phyloP scores from a whole-genome alignment of 2,888 invertebrate genomes.

The Erebia epiphron region DNA sequence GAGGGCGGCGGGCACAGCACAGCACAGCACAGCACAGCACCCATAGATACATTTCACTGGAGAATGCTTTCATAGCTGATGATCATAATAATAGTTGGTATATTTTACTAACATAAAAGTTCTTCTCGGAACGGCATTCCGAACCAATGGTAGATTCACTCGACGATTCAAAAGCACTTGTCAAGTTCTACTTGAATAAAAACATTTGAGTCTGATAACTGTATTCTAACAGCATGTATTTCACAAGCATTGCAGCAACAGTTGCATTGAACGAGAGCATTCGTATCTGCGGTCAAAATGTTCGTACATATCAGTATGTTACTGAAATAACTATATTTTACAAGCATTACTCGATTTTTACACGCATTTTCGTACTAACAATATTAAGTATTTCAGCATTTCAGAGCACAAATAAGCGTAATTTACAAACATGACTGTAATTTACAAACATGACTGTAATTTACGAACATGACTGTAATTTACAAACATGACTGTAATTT shows the following conservation, averaged over 20 bases:
- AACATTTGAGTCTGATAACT: not conserved
- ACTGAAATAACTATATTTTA: not conserved
- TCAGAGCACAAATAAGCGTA: not conserved
- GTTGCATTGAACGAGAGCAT: too few species aligned
- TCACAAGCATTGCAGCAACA: too few species aligned
- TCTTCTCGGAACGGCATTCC: too few species aligned
- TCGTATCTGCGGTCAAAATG: too few species aligned
- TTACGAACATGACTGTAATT: not conserved
- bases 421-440: not conserved
- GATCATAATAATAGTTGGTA: too few species aligned
- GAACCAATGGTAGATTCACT: too few species aligned
- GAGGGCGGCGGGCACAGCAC: constrained; percentile 8
- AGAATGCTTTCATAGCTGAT: not conserved
- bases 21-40: too few species aligned
- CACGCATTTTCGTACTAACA: not conserved
- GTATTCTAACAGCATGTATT: not conserved
- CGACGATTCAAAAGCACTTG: too few species aligned
- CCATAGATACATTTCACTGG: not conserved
- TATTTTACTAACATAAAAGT: too few species aligned
- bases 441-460: not conserved
- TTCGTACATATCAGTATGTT: too few species aligned
- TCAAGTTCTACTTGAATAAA: too few species aligned
- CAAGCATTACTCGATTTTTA: not conserved
- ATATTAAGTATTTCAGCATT: too few species aligned
- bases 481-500: not conserved